A percentile compares a stretch with the other conserved stretches of the same genome.
Evolutionary conservation across 1,140 invertebrate species (phyloP).

Genomic region (Capitella teleta): DNA sequence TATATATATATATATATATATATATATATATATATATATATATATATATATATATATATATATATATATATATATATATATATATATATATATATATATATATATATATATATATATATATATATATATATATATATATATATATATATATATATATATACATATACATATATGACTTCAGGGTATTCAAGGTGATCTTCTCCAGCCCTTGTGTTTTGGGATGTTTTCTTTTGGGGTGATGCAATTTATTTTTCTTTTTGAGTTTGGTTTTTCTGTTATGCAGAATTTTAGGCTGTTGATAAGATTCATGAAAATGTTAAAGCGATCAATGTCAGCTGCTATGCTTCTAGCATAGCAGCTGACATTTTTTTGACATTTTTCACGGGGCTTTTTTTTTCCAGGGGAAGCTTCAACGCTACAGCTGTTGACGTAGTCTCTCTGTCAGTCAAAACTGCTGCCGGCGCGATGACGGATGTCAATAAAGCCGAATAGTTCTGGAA

Average conservation of each 20-base stretch:
- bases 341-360: no score
- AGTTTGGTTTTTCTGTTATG: slow-evolving; percentile 84
- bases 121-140: slow-evolving; percentile 3
- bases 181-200: slow-evolving; percentile 60
- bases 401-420: no score
- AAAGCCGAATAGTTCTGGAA: no score
- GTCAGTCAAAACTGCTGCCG: no score
- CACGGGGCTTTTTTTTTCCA: no score
- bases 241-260: slow-evolving; percentile 69
- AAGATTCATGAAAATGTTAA: no score
- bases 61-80: background rate
- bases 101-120: background rate
- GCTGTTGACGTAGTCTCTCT: no score
- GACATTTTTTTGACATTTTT: no score
- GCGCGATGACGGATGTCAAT: no score
- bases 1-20: background rate
- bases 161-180: slow-evolving; percentile 27
- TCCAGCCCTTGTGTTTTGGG: slow-evolving; percentile 60
- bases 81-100: background rate
- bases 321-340: no score
- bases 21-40: background rate
- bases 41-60: slow-evolving; percentile 1
- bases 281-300: no score
- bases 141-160: background rate
- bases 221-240: slow-evolving; percentile 62